Percentiles rank a stretch among this genome's conserved stretches.
These are phyloP conservation scores for Teleopsis dalmanni DNA, from an alignment of 1,140 invertebrate species.

Conservation along the genomic window DNA sequence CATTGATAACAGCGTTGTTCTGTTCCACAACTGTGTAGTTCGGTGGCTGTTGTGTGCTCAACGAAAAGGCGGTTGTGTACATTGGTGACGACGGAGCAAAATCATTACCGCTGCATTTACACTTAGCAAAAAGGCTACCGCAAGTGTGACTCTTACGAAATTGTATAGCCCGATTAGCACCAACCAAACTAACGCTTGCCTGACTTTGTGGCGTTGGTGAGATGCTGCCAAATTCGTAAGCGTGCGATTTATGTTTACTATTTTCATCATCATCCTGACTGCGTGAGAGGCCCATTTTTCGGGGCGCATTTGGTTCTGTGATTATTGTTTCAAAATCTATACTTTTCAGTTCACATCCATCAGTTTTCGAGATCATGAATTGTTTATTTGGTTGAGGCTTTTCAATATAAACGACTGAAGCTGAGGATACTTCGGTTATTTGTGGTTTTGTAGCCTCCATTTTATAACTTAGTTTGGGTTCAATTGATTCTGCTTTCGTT, in stretches of 20 bases:
- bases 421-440: too few relatives aligned
- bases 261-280: conserved; percentile 4
- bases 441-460: too few relatives aligned
- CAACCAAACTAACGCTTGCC: neutral
- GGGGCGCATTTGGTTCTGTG: too few relatives aligned
- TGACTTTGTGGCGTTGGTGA: neutral
- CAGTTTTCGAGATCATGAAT: too few relatives aligned
- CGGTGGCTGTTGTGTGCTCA: neutral
- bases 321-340: too few relatives aligned
- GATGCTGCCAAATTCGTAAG: neutral
- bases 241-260: neutral
- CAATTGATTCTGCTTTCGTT: too few relatives aligned
- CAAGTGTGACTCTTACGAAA: conserved; percentile 20
- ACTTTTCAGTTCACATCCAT: too few relatives aligned
- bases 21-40: neutral
- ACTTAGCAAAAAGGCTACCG: conserved; percentile 21
- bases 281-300: conserved; percentile 7
- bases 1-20: conserved; percentile 1
- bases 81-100: neutral
- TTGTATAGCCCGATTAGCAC: conserved; percentile 5
- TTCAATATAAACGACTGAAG: too few relatives aligned
- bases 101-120: conserved; percentile 12
- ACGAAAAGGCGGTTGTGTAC: neutral
- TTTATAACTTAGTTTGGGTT: too few relatives aligned
- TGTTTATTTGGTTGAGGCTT: too few relatives aligned